Evolutionary conservation across 2,113 vertebrate species (phyloP), one percentile per base, ranked within the genome.

Genomic region (Gasterosteus aculeatus): DNA sequence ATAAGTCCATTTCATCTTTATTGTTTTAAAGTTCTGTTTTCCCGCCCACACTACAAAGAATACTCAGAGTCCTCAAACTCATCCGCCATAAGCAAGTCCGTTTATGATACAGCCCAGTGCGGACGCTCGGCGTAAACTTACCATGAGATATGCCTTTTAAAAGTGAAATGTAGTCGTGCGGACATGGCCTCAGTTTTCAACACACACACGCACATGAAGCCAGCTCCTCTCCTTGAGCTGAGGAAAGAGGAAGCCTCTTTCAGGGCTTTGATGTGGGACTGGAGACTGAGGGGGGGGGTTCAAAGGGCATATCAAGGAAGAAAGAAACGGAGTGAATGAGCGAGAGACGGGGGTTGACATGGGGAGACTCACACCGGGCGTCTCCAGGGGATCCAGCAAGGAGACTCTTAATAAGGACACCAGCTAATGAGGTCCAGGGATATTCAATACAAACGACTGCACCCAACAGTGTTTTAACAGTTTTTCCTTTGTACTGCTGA

Each of bases 381-480:
- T 69, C 84, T 77, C 77, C 75, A 53, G 80, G 90, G 85, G 80
- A 85, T 53, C 22, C 22, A 69, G 72, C 72, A 80, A 85, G 78
- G 84, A 89, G 85, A 90, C 76, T 88, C 77, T 75, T 92, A 90
- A 88, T 87, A 88, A 90, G 89, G 88, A 89, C 86, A 88, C 57
- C 12, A 6, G 38, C 79, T 90, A 91, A 91, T 89, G 89, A 92
- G 83, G 83, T 83, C 76, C 83, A 77, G 77, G 72, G 85, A 89
- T 86, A 79, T 62, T 61, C 5, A 10, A 82, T 59, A 66, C 53
- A 75, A 65, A 82, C 78, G 75, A 87, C 10, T 11, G 54, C 39
- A 72, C 61, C 7, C 18, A 73, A 68, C 64, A 35, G 49, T 42
- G 53, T 57, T 22, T 12, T 69, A 51, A 61, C 41, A 35, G 69